These are phyloP conservation scores for Morinoia aosen DNA, from an alignment of 2,888 invertebrate species.

Conservation along the genomic window DNA sequence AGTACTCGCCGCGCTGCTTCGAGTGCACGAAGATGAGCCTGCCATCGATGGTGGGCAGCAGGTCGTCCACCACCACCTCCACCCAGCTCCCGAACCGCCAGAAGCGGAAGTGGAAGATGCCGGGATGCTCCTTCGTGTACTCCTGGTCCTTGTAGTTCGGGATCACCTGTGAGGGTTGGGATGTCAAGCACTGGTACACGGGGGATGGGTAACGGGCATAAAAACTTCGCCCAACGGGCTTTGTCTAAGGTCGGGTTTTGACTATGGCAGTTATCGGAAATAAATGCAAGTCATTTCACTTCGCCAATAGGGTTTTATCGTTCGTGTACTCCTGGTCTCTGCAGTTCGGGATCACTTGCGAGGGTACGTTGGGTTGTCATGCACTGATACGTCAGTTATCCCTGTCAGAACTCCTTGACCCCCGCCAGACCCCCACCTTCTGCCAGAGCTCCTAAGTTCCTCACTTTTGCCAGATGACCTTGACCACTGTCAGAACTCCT, in stretches of 20 bases:
- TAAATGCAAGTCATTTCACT: no score
- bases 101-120: slow-evolving; percentile 75
- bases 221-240: no score
- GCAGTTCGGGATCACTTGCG: slow-evolving; percentile 76
- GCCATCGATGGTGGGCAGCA: slow-evolving; percentile 73
- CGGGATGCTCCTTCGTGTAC: slow-evolving; percentile 74
- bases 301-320: no score
- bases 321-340: slow-evolving; percentile 75
- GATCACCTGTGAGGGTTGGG: slow-evolving; percentile 76
- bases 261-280: no score
- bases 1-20: slow-evolving; percentile 76
- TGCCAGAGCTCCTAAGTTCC: not conserved
- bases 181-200: not conserved
- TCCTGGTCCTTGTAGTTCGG: slow-evolving; percentile 76
- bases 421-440: not conserved
- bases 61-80: slow-evolving; percentile 77
- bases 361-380: no score
- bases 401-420: not conserved
- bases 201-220: no score
- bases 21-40: slow-evolving; percentile 76
- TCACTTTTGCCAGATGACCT: slow-evolving; percentile 72
- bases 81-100: slow-evolving; percentile 78
- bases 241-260: no score
- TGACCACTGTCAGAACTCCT: slow-evolving; percentile 20
- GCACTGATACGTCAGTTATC: no score